Evolutionary conservation across 2,113 vertebrate species (phyloP).

Genomic region (Mixornis gularis): DNA sequence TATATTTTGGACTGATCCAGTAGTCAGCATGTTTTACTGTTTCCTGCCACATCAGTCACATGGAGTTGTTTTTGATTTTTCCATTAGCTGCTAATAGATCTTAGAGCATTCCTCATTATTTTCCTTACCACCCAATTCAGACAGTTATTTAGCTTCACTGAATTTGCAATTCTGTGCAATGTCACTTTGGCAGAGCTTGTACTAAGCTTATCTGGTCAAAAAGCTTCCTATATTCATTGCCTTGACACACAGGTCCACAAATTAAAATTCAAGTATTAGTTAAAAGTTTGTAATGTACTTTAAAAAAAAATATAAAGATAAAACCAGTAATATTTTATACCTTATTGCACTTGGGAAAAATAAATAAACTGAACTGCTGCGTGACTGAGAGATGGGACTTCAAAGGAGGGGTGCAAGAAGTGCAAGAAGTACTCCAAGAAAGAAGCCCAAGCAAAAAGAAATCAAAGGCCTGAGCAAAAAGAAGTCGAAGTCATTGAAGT

Average conservation of each 20-base stretch:
- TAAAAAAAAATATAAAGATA: neutral
- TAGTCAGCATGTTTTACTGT: neutral
- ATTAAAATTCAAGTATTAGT: neutral
- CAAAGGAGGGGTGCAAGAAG: no score
- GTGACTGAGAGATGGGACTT: no score
- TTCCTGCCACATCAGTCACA: neutral
- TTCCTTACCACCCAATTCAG: constrained; percentile 24
- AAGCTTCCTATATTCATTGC: neutral
- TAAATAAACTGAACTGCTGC: neutral
- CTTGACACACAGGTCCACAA: neutral
- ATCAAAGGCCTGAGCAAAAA: no score
- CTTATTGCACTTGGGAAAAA: accelerated
- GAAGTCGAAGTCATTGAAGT: no score
- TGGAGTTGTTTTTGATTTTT: constrained; percentile 14
- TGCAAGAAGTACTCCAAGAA: no score
- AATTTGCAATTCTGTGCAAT: neutral
- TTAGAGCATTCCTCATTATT: constrained; percentile 52
- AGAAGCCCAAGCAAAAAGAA: no score
- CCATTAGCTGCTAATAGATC: constrained; percentile 33
- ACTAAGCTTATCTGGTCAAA: neutral
- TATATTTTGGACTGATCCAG: neutral
- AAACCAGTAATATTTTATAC: neutral
- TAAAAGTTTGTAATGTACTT: neutral
- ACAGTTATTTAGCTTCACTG: neutral
- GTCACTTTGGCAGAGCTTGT: neutral